Evolutionary conservation across 2,113 vertebrate genomes (phyloP), one percentile per base, ranked within the genome.

Genomic region (Chaetodon trifascialis): DNA sequence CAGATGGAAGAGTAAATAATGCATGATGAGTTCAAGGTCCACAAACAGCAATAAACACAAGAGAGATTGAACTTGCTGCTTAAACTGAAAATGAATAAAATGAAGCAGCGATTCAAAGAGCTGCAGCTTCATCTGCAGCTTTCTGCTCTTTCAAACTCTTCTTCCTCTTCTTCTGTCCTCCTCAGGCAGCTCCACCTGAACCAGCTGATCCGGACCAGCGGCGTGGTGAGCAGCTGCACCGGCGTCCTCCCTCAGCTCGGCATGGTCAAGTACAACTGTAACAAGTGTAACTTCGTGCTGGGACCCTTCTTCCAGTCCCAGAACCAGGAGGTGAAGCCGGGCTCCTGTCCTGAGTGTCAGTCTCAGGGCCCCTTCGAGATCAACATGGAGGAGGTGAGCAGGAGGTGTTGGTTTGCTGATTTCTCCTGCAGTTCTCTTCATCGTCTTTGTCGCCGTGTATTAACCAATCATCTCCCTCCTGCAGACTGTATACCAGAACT

Each of bases 201-300:
- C 93, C 98, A 99, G 95, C 93, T 99, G 90, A 99, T 99, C 91
- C 96, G 98, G 11, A 99, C 98, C 25, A 98, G 98, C 0, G 98
- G 98, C 0, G 98, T 99, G 74, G 98, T 99, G 84, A 99, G 97
- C 42, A 96, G 98, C 90, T 98, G 97, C 92, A 99, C 98, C 0
- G 96, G 97, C 0, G 97, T 99, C 40, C 94, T 99, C 54, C 98
- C 98, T 2, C 98, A 99, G 96, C 98, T 99, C 76, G 97, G 96
- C 88, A 96, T 99, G 97, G 96, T 99, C 92, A 99, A 99, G 78
- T 99, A 99, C 94, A 98, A 98, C 95, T 99, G 98, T 71, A 97
- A 96, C 95, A 99, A 99, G 94, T 99, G 98, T 55, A 97, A 73
- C 93, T 99, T 98, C 49, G 94, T 99, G 85, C 92, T 99, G 21